phyloP scores from a whole-genome alignment of 2,113 vertebrate species.

The Siphamia tubifer region DNA sequence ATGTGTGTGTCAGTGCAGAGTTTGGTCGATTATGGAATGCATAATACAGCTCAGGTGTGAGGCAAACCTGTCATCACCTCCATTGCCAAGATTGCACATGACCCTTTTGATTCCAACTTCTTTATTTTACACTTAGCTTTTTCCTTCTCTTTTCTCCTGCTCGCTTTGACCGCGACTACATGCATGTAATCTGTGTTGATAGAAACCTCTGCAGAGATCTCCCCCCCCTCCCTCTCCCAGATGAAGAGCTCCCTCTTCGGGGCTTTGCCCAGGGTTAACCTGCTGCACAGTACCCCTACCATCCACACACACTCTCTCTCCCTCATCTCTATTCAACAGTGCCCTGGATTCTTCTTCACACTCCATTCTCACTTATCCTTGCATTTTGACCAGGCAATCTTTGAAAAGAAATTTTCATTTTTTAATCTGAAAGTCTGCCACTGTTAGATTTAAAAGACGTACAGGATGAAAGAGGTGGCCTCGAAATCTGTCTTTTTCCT shows the following conservation, averaged over 20 bases:
- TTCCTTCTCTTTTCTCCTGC: conserved; percentile 3
- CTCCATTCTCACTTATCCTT: conserved; percentile 58
- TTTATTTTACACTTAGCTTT: conserved; percentile 68
- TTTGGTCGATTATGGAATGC: conserved; percentile 60
- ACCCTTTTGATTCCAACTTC: conserved; percentile 63
- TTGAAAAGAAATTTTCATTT: conserved; percentile 33
- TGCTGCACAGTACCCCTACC: conserved; percentile 4
- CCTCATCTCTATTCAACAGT: conserved; percentile 68
- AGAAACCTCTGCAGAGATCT: conserved; percentile 59
- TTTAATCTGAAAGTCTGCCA: conserved; percentile 65
- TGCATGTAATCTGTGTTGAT: conserved; percentile 74
- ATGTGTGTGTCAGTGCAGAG: conserved; percentile 10
- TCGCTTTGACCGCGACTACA: conserved; percentile 48
- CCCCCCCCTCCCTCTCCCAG: not conserved
- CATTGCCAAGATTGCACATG: conserved; percentile 45
- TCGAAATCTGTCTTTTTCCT: conserved; percentile 29
- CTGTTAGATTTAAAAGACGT: conserved; percentile 69
- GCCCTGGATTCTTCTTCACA: conserved; percentile 61
- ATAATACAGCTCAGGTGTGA: conserved; percentile 69
- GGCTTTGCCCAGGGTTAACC: conserved; percentile 57
- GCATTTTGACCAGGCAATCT: conserved; percentile 61
- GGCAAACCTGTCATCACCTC: conserved; percentile 68
- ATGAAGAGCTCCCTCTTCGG: conserved; percentile 38
- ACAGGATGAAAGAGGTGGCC: conserved; percentile 69
- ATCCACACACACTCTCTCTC: conserved; percentile 43